phyloP scores from a whole-genome alignment of 2,797 vertebrate genomes.

The Eospalax fontanierii region DNA sequence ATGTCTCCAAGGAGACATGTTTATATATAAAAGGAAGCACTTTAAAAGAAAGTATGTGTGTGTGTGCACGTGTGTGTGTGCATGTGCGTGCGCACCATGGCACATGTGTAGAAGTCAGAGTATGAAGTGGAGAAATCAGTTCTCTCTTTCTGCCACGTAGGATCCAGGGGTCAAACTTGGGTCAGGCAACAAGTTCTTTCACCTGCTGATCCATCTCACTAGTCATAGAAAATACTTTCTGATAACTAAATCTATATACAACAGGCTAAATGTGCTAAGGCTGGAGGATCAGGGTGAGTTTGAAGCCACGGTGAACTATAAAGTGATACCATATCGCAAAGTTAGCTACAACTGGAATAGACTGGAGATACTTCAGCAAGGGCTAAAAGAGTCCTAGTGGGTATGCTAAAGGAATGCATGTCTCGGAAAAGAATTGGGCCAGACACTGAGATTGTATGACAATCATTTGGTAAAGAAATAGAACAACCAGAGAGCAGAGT shows the following conservation, averaged over 20 bases:
- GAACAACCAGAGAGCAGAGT: not conserved
- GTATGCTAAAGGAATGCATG: not conserved
- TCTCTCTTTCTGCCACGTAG: not conserved
- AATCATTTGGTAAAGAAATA: constrained; percentile 53
- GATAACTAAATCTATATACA: not conserved
- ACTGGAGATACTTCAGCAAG: not conserved
- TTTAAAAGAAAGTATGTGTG: not conserved
- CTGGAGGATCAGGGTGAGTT: not conserved
- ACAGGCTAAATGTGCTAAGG: not conserved
- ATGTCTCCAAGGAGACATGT: not conserved
- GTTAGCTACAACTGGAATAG: not conserved
- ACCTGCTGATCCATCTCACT: not conserved
- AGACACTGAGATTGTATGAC: not conserved
- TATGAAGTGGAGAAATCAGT: not conserved
- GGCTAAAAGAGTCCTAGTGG: not conserved
- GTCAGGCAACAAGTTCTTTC: not conserved
- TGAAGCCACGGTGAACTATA: not conserved
- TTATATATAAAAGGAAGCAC: not conserved
- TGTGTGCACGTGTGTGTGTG: too few species aligned
- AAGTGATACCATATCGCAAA: not conserved
- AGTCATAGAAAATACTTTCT: not conserved
- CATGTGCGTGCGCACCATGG: too few species aligned
- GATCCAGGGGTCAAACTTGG: not conserved
- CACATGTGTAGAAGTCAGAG: too few species aligned
- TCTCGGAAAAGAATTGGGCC: not conserved